These are phyloP conservation scores for Microcebus lehilahytsara DNA, from an alignment of 2,113 vertebrate species.

Conservation along the genomic window DNA sequence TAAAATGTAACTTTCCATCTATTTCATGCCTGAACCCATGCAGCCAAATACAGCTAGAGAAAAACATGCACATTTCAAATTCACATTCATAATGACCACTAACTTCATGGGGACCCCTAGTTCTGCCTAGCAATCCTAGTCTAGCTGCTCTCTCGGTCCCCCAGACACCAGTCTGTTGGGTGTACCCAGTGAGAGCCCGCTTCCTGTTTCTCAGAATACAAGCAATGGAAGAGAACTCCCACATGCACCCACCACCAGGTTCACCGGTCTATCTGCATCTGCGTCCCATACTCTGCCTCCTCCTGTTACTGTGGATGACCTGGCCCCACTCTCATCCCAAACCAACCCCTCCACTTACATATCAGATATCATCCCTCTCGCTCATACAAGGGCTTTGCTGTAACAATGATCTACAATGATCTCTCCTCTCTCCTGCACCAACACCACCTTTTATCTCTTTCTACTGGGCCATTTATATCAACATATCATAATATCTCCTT, in stretches of 20 bases:
- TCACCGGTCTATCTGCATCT: background rate
- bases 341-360: background rate
- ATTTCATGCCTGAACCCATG: background rate
- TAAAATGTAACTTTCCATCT: background rate
- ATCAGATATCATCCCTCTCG: background rate
- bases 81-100: background rate
- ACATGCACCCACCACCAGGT: accelerated
- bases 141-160: background rate
- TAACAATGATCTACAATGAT: background rate
- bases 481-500: background rate
- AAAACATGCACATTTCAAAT: background rate
- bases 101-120: background rate
- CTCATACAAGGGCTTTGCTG: background rate
- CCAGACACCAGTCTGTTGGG: too few relatives aligned
- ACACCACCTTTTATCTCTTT: background rate
- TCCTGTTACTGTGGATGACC: too few relatives aligned
- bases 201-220: background rate
- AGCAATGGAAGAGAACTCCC: background rate
- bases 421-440: background rate
- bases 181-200: background rate
- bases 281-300: background rate
- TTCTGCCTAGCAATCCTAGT: background rate
- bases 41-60: background rate
- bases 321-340: background rate
- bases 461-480: background rate